Conservation (phyloP, 2,888 invertebrate species). For the Troides oblongomaculatus region DNA sequence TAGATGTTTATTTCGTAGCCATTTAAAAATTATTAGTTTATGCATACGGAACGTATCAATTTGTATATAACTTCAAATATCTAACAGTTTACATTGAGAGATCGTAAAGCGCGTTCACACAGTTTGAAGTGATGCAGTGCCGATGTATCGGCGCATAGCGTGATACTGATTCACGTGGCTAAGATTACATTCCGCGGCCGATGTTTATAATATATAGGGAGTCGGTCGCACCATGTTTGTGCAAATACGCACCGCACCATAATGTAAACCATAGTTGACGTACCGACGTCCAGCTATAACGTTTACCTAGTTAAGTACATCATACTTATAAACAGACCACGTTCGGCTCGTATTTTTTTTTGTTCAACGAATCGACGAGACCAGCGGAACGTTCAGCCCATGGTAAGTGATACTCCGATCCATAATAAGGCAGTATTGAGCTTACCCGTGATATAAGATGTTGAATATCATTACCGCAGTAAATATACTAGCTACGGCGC, state of each 20-base stretch:
- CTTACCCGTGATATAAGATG: no score
- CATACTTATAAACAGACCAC: no score
- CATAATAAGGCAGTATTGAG: no score
- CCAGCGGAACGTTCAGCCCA: no score
- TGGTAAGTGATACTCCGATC: no score
- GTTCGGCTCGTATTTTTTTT: no score
- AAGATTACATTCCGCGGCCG: conserved; percentile 16
- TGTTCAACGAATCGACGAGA: no score
- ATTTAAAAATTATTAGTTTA: not conserved
- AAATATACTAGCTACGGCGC: no score
- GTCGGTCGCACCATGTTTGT: conserved; percentile 4
- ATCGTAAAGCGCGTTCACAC: not conserved
- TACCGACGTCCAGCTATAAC: not conserved
- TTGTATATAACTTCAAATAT: not conserved
- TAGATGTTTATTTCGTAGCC: not conserved
- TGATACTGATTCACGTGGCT: conserved; percentile 3
- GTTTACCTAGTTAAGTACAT: not conserved
- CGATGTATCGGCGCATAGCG: not conserved
- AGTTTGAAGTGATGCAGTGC: not conserved
- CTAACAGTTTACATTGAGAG: not conserved
- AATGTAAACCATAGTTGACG: conserved; percentile 1
- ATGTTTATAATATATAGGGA: conserved; percentile 23
- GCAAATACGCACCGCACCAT: conserved; percentile 1
- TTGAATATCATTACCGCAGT: no score
- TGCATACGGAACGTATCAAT: not conserved